These are phyloP conservation scores for Pelobates cultripes DNA, from an alignment of 2,797 vertebrate species.

Conservation along the genomic window DNA sequence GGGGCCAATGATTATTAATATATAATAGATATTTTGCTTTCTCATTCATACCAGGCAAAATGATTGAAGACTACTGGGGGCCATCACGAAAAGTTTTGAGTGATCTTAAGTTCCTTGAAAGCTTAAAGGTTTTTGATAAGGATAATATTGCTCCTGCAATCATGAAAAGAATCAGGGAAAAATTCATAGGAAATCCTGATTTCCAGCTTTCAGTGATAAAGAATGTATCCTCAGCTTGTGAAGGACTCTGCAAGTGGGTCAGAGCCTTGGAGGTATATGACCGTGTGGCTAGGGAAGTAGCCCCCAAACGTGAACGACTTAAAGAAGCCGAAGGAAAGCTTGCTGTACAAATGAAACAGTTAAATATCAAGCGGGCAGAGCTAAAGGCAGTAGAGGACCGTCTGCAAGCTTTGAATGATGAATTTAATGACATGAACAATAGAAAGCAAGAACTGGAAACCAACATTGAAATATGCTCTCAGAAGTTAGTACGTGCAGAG, in stretches of 20 bases:
- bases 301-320: constrained; percentile 84
- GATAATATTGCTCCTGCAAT: constrained; percentile 82
- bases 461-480: constrained; percentile 88
- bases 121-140: constrained; percentile 85
- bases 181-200: constrained; percentile 84
- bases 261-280: constrained; percentile 92
- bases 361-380: constrained; percentile 82
- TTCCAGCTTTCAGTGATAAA: constrained; percentile 89
- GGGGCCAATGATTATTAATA: too few relatives aligned
- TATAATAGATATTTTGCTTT: background rate
- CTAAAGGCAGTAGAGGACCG: constrained; percentile 83
- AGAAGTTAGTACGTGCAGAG: constrained; percentile 87
- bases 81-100: constrained; percentile 91
- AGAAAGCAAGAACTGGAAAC: constrained; percentile 81
- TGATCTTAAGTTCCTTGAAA: constrained; percentile 90
- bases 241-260: constrained; percentile 95
- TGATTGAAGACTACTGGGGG: constrained; percentile 92
- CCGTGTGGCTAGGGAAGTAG: constrained; percentile 86
- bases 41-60: constrained; percentile 80
- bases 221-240: constrained; percentile 91
- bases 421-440: constrained; percentile 80
- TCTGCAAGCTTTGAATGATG: constrained; percentile 81
- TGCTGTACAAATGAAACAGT: constrained; percentile 77
- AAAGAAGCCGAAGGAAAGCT: constrained; percentile 79
- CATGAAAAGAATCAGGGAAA: constrained; percentile 90